A percentile compares a stretch with the other conserved stretches of the same genome.
phyloP scores from a whole-genome alignment of 2,888 invertebrate genomes.

The Cerastis rubricosa region DNA sequence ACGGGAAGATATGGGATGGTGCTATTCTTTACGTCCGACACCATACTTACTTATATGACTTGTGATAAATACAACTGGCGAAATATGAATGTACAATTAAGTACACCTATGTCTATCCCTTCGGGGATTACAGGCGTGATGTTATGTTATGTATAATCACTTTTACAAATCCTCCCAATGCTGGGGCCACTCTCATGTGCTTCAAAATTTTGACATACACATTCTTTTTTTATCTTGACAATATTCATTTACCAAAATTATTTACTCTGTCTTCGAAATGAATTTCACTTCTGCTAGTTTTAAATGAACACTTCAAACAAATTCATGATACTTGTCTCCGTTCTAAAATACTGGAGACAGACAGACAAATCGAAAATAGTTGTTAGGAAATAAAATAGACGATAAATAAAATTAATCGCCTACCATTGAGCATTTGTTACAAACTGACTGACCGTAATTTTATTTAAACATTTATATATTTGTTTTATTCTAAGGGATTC shows the following conservation, averaged over 20 bases:
- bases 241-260: neutral
- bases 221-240: neutral
- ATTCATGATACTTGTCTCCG: conserved; percentile 28
- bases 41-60: no score
- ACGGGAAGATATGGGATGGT: no score
- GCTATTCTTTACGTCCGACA: no score
- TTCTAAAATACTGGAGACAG: conserved; percentile 39
- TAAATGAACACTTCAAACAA: conserved; percentile 32
- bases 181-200: no score
- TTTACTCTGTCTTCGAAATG: neutral
- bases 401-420: conserved; percentile 55
- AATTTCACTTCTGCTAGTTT: neutral
- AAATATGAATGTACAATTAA: no score
- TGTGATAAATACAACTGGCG: no score
- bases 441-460: conserved; percentile 22
- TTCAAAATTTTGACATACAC: no score
- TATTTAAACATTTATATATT: conserved; percentile 12
- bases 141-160: no score
- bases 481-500: neutral
- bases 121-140: no score
- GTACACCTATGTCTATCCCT: no score
- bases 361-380: conserved; percentile 53
- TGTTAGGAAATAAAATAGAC: conserved; percentile 50
- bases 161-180: no score
- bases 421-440: conserved; percentile 35